Evolutionary conservation across 2,113 vertebrate genomes (phyloP).

Genomic region (Trichechus manatus): DNA sequence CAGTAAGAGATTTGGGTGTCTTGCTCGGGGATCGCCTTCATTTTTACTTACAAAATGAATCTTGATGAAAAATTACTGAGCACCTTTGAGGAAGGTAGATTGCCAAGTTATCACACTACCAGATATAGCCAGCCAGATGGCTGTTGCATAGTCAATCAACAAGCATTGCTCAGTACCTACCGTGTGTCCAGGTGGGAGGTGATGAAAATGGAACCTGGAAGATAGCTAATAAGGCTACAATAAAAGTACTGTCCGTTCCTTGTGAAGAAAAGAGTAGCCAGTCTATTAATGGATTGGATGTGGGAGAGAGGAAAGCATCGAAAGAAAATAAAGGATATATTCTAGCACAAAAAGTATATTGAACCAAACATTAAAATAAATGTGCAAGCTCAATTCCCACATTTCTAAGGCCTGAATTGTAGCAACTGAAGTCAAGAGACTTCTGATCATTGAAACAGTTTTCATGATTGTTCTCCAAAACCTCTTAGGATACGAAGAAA

Average conservation of each 20-base stretch:
- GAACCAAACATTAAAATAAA: slow-evolving; percentile 22
- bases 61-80: background rate
- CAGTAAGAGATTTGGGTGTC: background rate
- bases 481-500: background rate
- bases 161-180: background rate
- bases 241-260: background rate
- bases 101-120: background rate
- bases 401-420: background rate
- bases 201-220: background rate
- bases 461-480: background rate
- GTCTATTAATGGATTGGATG: background rate
- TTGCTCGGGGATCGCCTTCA: background rate
- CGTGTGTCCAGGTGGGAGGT: background rate
- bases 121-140: background rate
- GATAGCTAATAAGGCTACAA: background rate
- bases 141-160: background rate
- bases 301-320: background rate
- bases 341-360: background rate
- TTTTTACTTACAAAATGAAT: background rate
- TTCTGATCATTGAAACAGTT: background rate
- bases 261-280: background rate
- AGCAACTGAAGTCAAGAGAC: background rate
- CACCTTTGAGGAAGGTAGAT: background rate
- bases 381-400: background rate
- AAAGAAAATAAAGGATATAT: background rate